Percentiles rank a stretch among this genome's conserved stretches.
These are phyloP conservation scores for Drosophila neocordata DNA, from an alignment of 1,140 invertebrate species.

Conservation along the genomic window DNA sequence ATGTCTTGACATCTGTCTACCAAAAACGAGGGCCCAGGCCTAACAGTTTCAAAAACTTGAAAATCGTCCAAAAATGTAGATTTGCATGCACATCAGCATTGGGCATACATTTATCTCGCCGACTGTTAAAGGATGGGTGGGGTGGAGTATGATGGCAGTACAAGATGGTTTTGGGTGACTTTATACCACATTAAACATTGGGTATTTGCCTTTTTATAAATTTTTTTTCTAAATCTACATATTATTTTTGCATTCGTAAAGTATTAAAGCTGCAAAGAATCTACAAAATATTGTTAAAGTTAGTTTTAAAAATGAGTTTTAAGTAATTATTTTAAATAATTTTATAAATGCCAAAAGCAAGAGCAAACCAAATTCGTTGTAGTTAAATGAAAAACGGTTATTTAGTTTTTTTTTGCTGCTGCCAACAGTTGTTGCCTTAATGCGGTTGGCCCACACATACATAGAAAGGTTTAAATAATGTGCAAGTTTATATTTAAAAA, in stretches of 20 bases:
- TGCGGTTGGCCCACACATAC: not conserved
- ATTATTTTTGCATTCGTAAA: too few species aligned
- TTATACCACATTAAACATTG: not conserved
- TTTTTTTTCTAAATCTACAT: too few species aligned
- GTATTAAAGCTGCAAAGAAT: too few species aligned
- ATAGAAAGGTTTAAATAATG: not conserved
- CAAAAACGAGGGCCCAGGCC: conserved; percentile 17
- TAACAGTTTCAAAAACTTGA: conserved; percentile 33
- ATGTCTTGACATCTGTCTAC: conserved; percentile 79
- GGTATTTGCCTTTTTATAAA: not conserved
- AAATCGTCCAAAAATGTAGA: conserved; percentile 74
- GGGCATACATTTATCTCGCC: conserved; percentile 75
- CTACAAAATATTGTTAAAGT: too few species aligned
- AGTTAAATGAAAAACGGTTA: too few species aligned
- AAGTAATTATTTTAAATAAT: too few species aligned
- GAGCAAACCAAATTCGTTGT: too few species aligned
- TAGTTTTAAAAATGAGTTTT: too few species aligned
- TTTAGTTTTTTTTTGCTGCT: not conserved
- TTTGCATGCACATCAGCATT: conserved; percentile 77
- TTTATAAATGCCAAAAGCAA: too few species aligned
- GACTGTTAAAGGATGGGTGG: conserved; percentile 18
- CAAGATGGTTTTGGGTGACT: not conserved
- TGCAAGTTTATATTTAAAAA: conserved; percentile 1
- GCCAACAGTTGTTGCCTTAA: not conserved
- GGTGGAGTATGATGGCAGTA: not conserved